These are phyloP conservation scores for Mirounga angustirostris DNA, from an alignment of 2,113 vertebrate genomes.

Conservation along the genomic window DNA sequence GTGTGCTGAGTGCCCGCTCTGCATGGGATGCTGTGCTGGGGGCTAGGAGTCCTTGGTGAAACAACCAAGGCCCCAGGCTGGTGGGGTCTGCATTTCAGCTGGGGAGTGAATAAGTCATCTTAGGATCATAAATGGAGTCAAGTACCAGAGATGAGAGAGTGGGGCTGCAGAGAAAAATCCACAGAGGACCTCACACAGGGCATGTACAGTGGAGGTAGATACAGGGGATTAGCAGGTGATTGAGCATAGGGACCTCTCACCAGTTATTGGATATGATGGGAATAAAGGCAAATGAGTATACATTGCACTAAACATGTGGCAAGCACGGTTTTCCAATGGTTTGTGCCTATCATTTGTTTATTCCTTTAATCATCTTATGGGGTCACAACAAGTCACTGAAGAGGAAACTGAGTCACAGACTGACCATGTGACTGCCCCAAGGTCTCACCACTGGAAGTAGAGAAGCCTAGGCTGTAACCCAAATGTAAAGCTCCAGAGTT, in stretches of 20 bases:
- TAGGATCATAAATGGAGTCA: rapidly evolving
- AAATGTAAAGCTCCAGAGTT: not conserved
- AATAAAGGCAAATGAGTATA: rapidly evolving
- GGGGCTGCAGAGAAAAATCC: too few relatives aligned
- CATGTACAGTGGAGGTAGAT: rapidly evolving
- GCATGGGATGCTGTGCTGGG: rapidly evolving
- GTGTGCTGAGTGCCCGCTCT: rapidly evolving
- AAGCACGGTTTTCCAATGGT: rapidly evolving
- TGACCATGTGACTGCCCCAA: too few relatives aligned
- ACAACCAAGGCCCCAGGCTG: not conserved
- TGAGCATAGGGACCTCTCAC: rapidly evolving
- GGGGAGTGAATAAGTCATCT: too few relatives aligned
- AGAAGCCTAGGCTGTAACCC: too few relatives aligned
- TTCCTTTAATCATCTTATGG: not conserved
- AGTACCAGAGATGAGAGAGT: rapidly evolving
- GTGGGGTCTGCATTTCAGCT: too few relatives aligned
- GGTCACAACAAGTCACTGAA: rapidly evolving
- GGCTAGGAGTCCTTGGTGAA: rapidly evolving
- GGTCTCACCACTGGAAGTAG: not conserved
- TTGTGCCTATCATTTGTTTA: too few relatives aligned
- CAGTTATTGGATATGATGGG: rapidly evolving
- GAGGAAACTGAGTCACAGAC: not conserved
- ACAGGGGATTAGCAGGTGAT: rapidly evolving
- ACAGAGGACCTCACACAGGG: rapidly evolving
- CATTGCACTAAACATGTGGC: rapidly evolving